Conservation (phyloP, 2,797 vertebrate genomes). For the Sebastiscus albofasciatus region DNA sequence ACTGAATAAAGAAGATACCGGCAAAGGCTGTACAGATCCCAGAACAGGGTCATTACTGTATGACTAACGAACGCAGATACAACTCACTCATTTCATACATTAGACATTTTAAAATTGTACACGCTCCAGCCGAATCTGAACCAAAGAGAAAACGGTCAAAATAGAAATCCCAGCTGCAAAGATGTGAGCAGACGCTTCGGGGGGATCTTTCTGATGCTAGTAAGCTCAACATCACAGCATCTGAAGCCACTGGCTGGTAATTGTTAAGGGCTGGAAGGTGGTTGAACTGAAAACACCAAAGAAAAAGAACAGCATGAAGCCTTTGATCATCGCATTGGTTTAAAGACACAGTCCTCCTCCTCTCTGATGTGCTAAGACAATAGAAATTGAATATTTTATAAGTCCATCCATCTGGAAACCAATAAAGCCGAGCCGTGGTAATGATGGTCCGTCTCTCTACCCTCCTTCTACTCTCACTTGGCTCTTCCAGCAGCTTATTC, state of each 20-base stretch:
- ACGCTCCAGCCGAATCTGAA: not conserved
- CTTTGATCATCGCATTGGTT: slow-evolving; percentile 48
- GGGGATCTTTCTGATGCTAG: slow-evolving; percentile 5
- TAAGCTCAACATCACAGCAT: not conserved
- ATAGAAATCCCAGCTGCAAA: not conserved
- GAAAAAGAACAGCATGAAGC: slow-evolving; percentile 2
- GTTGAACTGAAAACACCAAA: not conserved
- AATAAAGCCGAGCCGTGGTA: slow-evolving; percentile 53
- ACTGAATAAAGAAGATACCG: not conserved
- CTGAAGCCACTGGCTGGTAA: not conserved
- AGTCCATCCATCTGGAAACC: slow-evolving; percentile 64
- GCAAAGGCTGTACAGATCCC: not conserved
- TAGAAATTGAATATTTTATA: slow-evolving; percentile 70
- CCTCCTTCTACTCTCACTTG: slow-evolving; percentile 12
- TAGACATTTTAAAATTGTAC: not conserved
- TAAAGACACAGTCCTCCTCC: slow-evolving; percentile 31
- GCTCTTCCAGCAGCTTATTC: slow-evolving; percentile 6
- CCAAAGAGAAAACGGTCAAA: not conserved
- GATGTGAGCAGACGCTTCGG: not conserved
- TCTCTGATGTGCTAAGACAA: slow-evolving; percentile 59
- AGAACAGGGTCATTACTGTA: not conserved
- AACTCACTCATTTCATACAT: not conserved
- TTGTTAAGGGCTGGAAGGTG: slow-evolving; percentile 5
- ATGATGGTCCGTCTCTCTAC: slow-evolving; percentile 33
- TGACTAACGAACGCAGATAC: too few relatives aligned